Percentiles rank a stretch among this genome's conserved stretches.
Conservation (phyloP, 2,797 vertebrate species). For the Miichthys miiuy region DNA sequence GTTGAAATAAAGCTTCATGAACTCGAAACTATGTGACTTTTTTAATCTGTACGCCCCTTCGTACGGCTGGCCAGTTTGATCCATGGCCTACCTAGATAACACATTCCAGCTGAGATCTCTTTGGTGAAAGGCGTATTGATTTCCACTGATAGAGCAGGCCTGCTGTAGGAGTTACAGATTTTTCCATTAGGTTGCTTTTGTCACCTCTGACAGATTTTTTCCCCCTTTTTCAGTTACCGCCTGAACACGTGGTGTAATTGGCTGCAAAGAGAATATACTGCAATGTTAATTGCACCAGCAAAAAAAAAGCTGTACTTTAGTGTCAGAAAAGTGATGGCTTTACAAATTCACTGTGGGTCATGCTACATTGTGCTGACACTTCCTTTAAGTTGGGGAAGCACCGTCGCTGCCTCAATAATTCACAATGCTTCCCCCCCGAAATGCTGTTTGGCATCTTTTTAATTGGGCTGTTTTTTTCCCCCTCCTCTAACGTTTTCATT, state of each 20-base stretch:
- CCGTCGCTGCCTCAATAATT: slow-evolving; percentile 56
- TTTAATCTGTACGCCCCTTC: slow-evolving; percentile 57
- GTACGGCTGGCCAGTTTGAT: slow-evolving; percentile 45
- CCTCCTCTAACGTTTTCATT: slow-evolving; percentile 35
- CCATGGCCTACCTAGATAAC: slow-evolving; percentile 48
- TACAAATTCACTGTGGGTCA: slow-evolving; percentile 16
- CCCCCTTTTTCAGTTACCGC: slow-evolving; percentile 29
- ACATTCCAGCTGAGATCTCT: slow-evolving; percentile 57
- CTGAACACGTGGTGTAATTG: slow-evolving; percentile 49
- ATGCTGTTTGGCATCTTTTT: slow-evolving; percentile 68
- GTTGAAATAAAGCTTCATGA: slow-evolving; percentile 76
- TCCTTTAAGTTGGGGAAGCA: slow-evolving; percentile 40
- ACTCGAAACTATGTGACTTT: slow-evolving; percentile 38
- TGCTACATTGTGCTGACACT: slow-evolving; percentile 40
- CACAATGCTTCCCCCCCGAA: slow-evolving; percentile 45
- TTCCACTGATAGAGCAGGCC: slow-evolving; percentile 69
- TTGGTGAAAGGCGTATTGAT: slow-evolving; percentile 74
- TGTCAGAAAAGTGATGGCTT: slow-evolving; percentile 52
- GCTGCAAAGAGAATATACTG: slow-evolving; percentile 39
- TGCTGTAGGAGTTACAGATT: slow-evolving; percentile 69
- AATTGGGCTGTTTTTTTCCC: slow-evolving; percentile 55
- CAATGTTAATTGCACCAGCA: slow-evolving; percentile 63
- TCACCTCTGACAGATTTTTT: slow-evolving; percentile 55
- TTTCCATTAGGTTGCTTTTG: slow-evolving; percentile 69
- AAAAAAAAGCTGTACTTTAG: not conserved